phyloP scores from a whole-genome alignment of 2,113 vertebrate species.

The Bubalus kerabau region DNA sequence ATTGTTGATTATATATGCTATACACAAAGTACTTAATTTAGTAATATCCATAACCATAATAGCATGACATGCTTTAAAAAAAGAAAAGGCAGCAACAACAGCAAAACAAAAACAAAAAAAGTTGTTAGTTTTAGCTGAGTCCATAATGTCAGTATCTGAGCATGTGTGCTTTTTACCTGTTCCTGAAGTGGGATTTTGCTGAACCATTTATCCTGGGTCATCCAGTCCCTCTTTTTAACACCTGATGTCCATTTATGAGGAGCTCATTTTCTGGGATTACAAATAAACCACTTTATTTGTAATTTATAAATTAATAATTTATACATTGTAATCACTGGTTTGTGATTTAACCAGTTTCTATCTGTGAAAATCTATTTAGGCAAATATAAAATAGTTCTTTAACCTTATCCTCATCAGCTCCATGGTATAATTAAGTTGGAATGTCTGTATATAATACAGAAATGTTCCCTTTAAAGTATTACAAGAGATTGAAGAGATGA shows the following conservation, averaged over 20 bases:
- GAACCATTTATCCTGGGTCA: neutral
- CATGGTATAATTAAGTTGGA: conserved; percentile 23
- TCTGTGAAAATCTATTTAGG: neutral
- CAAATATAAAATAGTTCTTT: conserved; percentile 8
- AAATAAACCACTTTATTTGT: neutral
- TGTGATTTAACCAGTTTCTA: neutral
- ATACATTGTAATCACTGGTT: neutral
- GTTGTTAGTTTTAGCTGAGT: neutral
- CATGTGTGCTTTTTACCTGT: neutral
- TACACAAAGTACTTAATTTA: neutral
- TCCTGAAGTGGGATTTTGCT: neutral
- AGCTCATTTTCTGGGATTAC: neutral
- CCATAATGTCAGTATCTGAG: neutral
- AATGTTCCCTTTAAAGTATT: neutral
- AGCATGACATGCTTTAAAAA: neutral
- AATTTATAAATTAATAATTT: neutral
- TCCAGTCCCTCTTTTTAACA: neutral
- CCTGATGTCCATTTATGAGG: neutral
- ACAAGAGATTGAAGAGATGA: neutral
- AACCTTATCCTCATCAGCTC: neutral
- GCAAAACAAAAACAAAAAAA: neutral
- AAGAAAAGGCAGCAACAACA: neutral
- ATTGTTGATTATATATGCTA: neutral
- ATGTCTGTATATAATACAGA: neutral
- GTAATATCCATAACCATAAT: neutral